phyloP scores from a whole-genome alignment of 1,140 invertebrate genomes.

The Anastrepha obliqua region DNA sequence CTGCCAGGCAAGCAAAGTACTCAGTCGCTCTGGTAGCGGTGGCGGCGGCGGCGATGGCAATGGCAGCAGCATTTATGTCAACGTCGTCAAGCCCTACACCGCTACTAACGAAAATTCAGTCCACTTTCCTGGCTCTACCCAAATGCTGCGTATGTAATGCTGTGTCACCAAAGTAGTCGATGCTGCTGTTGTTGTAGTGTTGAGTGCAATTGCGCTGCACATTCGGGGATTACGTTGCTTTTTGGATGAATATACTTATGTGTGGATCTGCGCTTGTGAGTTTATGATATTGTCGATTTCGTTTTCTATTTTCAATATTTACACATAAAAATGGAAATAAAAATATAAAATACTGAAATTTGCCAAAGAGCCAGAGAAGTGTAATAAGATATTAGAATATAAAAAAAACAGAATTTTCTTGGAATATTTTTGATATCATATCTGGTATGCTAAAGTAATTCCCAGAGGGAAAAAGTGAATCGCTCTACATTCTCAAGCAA shows the following conservation, averaged over 20 bases:
- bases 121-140: background rate
- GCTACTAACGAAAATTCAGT: background rate
- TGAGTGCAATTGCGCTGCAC: slow-evolving; percentile 29
- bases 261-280: background rate
- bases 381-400: background rate
- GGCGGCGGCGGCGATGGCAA: too few species aligned
- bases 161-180: background rate
- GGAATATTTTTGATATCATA: too few species aligned
- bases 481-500: background rate
- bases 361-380: background rate
- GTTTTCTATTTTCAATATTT: slow-evolving; percentile 25
- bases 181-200: background rate
- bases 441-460: too few species aligned
- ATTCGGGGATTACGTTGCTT: background rate
- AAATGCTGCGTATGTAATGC: background rate
- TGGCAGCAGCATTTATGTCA: background rate
- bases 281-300: background rate
- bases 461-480: background rate
- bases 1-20: background rate
- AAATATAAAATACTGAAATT: background rate
- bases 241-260: background rate
- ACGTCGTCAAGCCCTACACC: background rate
- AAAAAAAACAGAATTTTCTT: too few species aligned
- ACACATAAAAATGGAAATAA: slow-evolving; percentile 9
- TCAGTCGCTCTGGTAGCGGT: background rate